Evolutionary conservation across 2,888 invertebrate species (phyloP).

Genomic region (Amphipoea oculea): DNA sequence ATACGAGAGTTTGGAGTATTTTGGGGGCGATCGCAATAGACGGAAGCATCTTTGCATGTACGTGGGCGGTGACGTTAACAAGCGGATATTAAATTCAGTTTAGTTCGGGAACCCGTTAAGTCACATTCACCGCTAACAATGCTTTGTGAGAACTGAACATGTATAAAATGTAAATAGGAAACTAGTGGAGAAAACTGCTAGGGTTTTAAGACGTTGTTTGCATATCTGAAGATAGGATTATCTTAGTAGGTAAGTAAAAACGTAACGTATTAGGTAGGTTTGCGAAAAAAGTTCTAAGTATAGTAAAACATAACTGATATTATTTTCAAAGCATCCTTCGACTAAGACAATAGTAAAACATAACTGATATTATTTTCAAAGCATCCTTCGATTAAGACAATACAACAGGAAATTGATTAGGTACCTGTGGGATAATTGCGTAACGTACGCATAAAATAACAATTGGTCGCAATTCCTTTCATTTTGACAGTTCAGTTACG

Average conservation of each 20-base stretch:
- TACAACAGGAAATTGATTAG: not conserved
- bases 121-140: conserved; percentile 51
- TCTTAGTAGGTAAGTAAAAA: not conserved
- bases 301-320: not conserved
- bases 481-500: not conserved
- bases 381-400: not conserved
- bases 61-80: conserved; percentile 48
- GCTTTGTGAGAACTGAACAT: conserved; percentile 42
- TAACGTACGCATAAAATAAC: not conserved
- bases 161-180: conserved; percentile 32
- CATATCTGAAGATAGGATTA: not conserved
- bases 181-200: conserved; percentile 14
- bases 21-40: conserved; percentile 45
- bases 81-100: conserved; percentile 59
- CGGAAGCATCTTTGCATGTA: conserved; percentile 49
- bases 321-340: not conserved
- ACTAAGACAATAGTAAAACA: not conserved
- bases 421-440: not conserved
- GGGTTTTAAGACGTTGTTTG: conserved; percentile 6
- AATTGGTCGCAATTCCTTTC: not conserved
- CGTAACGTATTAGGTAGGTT: not conserved
- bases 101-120: conserved; percentile 56
- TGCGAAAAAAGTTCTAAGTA: not conserved
- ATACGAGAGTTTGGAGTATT: conserved; percentile 53
- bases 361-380: not conserved